Conservation (phyloP, 2,797 vertebrate genomes). For the Hoplostethus mediterraneus region DNA sequence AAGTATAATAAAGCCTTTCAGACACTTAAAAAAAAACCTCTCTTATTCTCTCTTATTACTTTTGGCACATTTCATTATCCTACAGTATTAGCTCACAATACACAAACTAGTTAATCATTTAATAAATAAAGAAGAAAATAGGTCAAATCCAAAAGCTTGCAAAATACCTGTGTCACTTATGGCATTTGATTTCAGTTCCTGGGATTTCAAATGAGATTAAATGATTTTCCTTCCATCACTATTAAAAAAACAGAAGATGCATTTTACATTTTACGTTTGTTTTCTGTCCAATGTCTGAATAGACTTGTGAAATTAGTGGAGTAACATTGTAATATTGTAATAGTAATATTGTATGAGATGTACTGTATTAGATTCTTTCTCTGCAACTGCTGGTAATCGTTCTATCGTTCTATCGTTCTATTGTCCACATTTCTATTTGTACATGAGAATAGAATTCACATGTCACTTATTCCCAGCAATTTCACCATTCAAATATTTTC, state of each 20-base stretch:
- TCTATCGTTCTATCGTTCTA: neutral
- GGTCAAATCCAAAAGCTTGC: neutral
- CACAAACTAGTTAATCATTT: constrained; percentile 36
- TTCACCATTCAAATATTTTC: neutral
- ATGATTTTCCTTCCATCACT: no score
- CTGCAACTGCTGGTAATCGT: no score
- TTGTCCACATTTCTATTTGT: neutral
- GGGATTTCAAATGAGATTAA: no score
- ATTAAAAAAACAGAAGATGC: no score
- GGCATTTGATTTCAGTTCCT: no score
- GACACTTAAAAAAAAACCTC: constrained; percentile 6
- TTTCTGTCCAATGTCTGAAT: constrained; percentile 9
- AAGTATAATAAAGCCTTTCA: constrained; percentile 63
- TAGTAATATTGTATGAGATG: no score
- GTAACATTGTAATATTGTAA: no score
- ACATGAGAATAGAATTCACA: neutral
- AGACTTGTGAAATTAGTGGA: constrained; percentile 6
- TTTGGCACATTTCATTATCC: constrained; percentile 30
- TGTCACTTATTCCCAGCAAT: neutral
- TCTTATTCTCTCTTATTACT: constrained; percentile 12
- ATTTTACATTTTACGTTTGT: neutral
- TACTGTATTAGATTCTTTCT: no score
- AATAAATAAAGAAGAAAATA: constrained; percentile 3
- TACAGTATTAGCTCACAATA: constrained; percentile 38
- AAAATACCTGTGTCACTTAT: neutral